Conservation (phyloP, 2,797 vertebrate species). For the Alca torda region DNA sequence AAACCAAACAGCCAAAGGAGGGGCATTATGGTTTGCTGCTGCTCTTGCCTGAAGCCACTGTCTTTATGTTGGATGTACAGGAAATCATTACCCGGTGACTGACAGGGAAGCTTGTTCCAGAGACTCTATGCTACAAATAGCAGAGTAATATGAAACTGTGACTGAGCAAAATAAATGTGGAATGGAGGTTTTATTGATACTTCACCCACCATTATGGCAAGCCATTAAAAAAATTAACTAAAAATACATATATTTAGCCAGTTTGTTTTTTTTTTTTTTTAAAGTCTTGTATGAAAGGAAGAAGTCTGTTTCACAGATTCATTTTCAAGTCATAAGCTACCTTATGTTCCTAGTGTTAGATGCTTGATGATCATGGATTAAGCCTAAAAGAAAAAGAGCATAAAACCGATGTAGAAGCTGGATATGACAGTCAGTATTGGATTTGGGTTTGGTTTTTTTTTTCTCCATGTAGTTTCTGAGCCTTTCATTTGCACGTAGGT, state of each 20-base stretch:
- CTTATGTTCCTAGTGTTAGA: background rate
- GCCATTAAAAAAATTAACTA: background rate
- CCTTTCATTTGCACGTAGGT: background rate
- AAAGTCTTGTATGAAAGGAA: background rate
- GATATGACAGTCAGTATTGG: background rate
- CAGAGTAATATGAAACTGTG: background rate
- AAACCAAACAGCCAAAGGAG: background rate
- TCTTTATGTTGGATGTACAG: background rate
- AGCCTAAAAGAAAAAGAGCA: background rate
- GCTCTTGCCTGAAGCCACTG: background rate
- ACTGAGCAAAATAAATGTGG: background rate
- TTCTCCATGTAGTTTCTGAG: background rate
- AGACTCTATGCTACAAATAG: accelerated
- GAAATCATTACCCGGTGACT: background rate
- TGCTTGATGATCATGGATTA: background rate
- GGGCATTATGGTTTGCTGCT: accelerated
- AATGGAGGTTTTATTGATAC: background rate
- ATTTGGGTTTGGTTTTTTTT: background rate
- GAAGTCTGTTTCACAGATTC: background rate
- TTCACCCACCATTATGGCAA: background rate
- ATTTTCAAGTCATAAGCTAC: background rate
- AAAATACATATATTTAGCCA: background rate
- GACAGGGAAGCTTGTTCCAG: background rate
- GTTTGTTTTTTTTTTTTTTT: background rate
- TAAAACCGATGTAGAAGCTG: background rate